These are phyloP conservation scores for Thereuonema tuberculata DNA, from an alignment of 1,140 invertebrate species.

Conservation along the genomic window DNA sequence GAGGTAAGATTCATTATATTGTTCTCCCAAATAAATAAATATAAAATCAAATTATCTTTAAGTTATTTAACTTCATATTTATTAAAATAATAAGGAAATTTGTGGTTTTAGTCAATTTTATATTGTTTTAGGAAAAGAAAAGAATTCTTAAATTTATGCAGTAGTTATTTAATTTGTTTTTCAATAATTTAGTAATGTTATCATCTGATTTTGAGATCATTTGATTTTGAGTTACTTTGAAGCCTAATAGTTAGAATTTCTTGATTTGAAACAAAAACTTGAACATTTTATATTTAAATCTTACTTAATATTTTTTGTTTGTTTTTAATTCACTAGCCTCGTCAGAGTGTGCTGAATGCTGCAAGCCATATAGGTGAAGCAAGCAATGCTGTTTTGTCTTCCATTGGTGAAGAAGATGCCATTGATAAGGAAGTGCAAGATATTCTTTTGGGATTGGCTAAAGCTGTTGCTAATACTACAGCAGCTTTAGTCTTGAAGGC, in stretches of 20 bases:
- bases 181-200: not conserved
- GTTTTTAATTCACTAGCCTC: conserved; percentile 47
- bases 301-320: too few species aligned
- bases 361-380: conserved; percentile 92
- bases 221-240: too few species aligned
- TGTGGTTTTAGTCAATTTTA: too few species aligned
- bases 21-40: too few species aligned
- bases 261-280: too few species aligned
- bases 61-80: too few species aligned
- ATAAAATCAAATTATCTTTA: too few species aligned
- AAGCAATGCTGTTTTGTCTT: conserved; percentile 81
- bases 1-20: conserved; percentile 50
- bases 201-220: not conserved
- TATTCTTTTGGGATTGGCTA: conserved; percentile 74
- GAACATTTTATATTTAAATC: too few species aligned
- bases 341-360: conserved; percentile 83
- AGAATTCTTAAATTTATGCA: too few species aligned
- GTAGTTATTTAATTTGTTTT: conserved; percentile 12
- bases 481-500: conserved; percentile 87
- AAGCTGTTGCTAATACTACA: conserved; percentile 92
- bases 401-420: conserved; percentile 80
- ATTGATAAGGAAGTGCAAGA: conserved; percentile 45
- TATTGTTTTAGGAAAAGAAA: too few species aligned
- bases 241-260: too few species aligned
- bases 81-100: too few species aligned